phyloP scores from a whole-genome alignment of 2,888 invertebrate species.

The Temnothorax rugatulus region DNA sequence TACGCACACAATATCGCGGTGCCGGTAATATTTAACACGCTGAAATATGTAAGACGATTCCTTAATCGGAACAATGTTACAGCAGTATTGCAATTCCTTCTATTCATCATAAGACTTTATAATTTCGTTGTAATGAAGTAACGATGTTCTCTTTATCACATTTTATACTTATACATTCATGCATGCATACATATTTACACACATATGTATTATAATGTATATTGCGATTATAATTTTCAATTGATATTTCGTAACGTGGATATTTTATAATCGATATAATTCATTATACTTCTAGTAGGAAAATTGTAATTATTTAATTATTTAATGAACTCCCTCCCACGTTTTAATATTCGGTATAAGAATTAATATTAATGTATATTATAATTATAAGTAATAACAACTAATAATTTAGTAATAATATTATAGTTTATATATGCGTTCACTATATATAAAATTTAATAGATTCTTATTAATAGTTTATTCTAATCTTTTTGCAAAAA shows the following conservation, averaged over 20 bases:
- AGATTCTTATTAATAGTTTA: neutral
- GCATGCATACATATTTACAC: neutral
- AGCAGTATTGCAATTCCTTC: neutral
- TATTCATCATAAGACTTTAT: neutral
- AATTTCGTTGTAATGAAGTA: neutral
- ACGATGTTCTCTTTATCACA: neutral
- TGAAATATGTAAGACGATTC: slow-evolving; percentile 3
- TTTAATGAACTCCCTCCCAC: neutral
- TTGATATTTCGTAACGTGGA: neutral
- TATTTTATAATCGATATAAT: neutral
- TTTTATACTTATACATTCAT: neutral
- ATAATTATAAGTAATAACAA: neutral
- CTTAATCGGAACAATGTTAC: neutral
- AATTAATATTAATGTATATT: slow-evolving; percentile 8
- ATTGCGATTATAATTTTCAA: neutral
- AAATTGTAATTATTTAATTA: slow-evolving; percentile 25
- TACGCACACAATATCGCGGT: neutral
- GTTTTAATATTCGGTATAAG: neutral
- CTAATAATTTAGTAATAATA: slow-evolving; percentile 10
- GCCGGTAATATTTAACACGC: slow-evolving; percentile 10
- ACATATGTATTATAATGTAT: neutral
- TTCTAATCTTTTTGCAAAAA: neutral
- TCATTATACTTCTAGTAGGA: slow-evolving; percentile 10
- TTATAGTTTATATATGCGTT: neutral
- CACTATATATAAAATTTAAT: neutral